Base-by-base conservation (phyloP, 1,140 invertebrate species). In the Drusus annulatus region DNA sequence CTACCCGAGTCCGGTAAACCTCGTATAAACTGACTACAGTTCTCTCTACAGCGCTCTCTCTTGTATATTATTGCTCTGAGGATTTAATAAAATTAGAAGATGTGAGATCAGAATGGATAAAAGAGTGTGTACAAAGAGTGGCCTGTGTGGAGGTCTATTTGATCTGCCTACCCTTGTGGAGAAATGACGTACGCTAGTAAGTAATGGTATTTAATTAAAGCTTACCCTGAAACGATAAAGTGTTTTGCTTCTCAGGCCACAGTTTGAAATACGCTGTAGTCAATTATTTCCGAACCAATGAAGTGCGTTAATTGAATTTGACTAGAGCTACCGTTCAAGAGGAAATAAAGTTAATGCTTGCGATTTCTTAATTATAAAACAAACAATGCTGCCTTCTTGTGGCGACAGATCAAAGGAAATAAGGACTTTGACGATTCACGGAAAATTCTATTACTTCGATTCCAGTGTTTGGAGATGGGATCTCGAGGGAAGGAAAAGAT, bases 341-440 rank as follows among this genome's bases (percentile, higher is more conserved):
- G 56, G 19, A 60, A 19, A 60, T 60, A 60, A 60, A 60, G 56
- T 60, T 60, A 23, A 60, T 60, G 56, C 36, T 45, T 45, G 1
- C 36, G 56, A 60, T 21, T 60, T 60, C 56, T 45, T 21, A 60
- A 60, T 60, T 17, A 60, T 60, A 60, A 60, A 60, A 45, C 36
- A 45, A 60, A 60, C 56, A 60, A 60, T 21, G 23, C 54, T 13
- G 23, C 56, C 17, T 19, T 8, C 17, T 60, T 60, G 23, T 21
- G 56, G 17, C 8, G 56, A 6, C 3, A 21, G 56, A 60, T 60
- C 56, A 60, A 60, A 60, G 56, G 23, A 60, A 45, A 13, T 45
- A 45, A 36, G 36, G 56, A 19, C n/a, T 58, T 17, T 21, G 13
- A 2, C 21, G 21, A 19, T 19, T 19, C n/a, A 21, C 15, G 54